Conservation (phyloP, 2,797 vertebrate genomes). For the Eutrigla gurnardus region DNA sequence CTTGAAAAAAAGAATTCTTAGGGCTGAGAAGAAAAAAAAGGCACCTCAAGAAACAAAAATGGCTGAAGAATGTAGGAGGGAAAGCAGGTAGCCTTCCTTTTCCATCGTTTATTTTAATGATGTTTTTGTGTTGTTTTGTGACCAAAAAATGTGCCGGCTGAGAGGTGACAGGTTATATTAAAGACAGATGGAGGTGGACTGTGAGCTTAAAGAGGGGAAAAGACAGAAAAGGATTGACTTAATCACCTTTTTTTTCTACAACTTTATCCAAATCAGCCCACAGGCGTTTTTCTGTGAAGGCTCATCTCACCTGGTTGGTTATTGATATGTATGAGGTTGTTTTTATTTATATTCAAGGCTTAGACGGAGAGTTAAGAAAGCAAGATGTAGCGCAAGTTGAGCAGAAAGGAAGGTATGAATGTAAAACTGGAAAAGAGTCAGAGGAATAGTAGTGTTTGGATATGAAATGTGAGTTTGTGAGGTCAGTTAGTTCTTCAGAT, state of each 20-base stretch:
- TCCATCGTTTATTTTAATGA: slow-evolving; percentile 74
- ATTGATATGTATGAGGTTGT: neutral
- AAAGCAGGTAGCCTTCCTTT: slow-evolving; percentile 84
- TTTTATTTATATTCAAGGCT: neutral
- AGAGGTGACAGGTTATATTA: slow-evolving; percentile 43
- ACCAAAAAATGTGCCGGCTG: slow-evolving; percentile 76
- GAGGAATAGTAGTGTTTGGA: neutral
- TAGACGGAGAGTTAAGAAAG: slow-evolving; percentile 45
- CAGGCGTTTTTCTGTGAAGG: neutral
- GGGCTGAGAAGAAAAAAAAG: slow-evolving; percentile 77
- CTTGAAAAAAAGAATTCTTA: slow-evolving; percentile 72
- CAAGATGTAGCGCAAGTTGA: slow-evolving; percentile 64
- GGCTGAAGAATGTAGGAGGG: slow-evolving; percentile 96
- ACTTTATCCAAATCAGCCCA: slow-evolving; percentile 3
- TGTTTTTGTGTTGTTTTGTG: slow-evolving; percentile 79
- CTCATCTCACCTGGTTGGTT: neutral
- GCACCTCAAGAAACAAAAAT: slow-evolving; percentile 87
- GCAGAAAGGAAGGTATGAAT: slow-evolving; percentile 49
- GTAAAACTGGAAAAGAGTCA: slow-evolving; percentile 23
- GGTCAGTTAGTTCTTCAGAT: slow-evolving; percentile 6
- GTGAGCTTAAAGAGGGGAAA: neutral
- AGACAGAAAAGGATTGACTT: neutral
- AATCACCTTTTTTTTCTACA: neutral
- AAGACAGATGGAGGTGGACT: slow-evolving; percentile 10
- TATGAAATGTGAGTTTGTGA: slow-evolving; percentile 3